Conservation (phyloP, 2,113 vertebrate species). For the Seriola quinqueradiata region DNA sequence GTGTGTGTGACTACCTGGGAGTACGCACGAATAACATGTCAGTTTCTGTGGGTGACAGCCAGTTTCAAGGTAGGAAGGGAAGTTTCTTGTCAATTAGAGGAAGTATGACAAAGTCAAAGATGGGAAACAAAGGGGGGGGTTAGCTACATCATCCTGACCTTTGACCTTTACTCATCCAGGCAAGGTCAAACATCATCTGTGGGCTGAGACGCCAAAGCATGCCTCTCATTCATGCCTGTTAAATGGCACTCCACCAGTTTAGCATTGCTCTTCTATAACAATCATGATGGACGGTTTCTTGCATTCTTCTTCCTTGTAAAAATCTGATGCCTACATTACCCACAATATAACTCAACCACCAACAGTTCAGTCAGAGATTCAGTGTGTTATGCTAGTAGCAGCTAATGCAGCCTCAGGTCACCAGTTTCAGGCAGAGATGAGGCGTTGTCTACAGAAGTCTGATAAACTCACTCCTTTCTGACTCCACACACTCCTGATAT, state of each 20-base stretch:
- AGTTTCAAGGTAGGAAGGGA: conserved; percentile 36
- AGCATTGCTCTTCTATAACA: background rate
- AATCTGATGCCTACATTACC: too few relatives aligned
- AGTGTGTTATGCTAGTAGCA: too few relatives aligned
- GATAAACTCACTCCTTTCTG: background rate
- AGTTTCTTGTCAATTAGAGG: conserved; percentile 47
- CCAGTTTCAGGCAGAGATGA: too few relatives aligned
- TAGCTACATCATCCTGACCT: conserved; percentile 25
- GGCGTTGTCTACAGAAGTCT: background rate
- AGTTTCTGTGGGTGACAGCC: background rate
- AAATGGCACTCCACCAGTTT: background rate
- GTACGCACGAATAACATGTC: conserved; percentile 42
- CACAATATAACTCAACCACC: too few relatives aligned
- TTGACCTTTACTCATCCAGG: conserved; percentile 42
- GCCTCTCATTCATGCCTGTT: conserved; percentile 1
- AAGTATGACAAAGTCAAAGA: conserved; percentile 48
- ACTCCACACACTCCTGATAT: conserved; percentile 7
- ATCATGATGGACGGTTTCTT: too few relatives aligned
- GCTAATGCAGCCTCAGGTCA: too few relatives aligned
- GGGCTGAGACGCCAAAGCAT: background rate
- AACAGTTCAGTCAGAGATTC: too few relatives aligned
- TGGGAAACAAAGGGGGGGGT: conserved; percentile 48
- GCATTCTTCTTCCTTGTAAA: too few relatives aligned
- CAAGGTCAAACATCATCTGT: conserved; percentile 4
- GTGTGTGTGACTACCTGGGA: conserved; percentile 54